phyloP scores from a whole-genome alignment of 2,888 invertebrate genomes.

The Palloptera scutellata region DNA sequence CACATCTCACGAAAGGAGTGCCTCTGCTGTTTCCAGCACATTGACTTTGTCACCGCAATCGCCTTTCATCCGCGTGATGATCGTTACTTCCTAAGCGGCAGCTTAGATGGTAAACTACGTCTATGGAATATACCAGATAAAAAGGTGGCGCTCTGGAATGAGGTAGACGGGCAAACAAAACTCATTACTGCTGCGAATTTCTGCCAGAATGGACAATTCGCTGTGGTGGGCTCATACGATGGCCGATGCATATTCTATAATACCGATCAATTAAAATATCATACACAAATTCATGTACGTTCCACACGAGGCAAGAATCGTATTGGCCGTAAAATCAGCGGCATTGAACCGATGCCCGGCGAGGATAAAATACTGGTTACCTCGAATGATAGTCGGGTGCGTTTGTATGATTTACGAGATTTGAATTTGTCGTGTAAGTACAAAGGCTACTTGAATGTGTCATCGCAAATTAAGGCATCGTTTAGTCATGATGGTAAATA shows the following conservation, averaged over 20 bases:
- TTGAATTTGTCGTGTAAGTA: conserved; percentile 95
- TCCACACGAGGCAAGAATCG: conserved; percentile 96
- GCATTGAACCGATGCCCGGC: conserved; percentile 95
- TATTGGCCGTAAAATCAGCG: conserved; percentile 93
- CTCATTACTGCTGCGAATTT: conserved; percentile 97
- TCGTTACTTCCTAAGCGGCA: conserved; percentile 92
- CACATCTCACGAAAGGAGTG: conserved; percentile 97
- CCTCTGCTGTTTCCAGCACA: conserved; percentile 98
- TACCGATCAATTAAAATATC: conserved; percentile 97
- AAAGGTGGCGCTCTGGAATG: conserved; percentile 98
- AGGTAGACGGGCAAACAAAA: conserved; percentile 92
- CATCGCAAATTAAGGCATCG: conserved; percentile 96
- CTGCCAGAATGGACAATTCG: conserved; percentile 97
- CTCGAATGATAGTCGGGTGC: conserved; percentile 95
- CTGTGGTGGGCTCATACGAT: conserved; percentile 97
- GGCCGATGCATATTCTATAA: conserved; percentile 98
- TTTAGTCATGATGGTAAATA: conserved; percentile 98
- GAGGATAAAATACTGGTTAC: conserved; percentile 97
- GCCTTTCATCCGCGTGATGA: conserved; percentile 96
- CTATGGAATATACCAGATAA: conserved; percentile 99
- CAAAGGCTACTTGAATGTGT: conserved; percentile 91
- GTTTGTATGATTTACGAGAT: conserved; percentile 94
- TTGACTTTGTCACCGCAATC: conserved; percentile 98
- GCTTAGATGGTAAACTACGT: conserved; percentile 96
- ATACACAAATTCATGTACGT: conserved; percentile 95